phyloP scores from a whole-genome alignment of 2,888 invertebrate genomes.

The Iselma pallidipennis region DNA sequence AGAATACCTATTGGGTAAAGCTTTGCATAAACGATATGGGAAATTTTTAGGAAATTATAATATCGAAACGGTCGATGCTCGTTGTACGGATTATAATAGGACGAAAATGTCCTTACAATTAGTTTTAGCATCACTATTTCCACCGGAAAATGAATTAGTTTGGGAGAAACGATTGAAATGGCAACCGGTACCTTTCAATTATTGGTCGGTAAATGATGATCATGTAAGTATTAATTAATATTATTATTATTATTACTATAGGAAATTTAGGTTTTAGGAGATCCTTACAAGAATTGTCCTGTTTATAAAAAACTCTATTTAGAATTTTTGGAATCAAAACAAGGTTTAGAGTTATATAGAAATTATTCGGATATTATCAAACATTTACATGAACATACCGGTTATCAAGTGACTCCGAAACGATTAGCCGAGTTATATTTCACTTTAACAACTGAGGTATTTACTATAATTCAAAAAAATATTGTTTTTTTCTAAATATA shows the following conservation, averaged over 20 bases:
- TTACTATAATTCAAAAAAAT: neutral
- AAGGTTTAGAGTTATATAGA: conserved; percentile 54
- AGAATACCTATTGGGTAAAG: conserved; percentile 63
- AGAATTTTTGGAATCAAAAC: conserved; percentile 37
- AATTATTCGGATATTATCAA: conserved; percentile 56
- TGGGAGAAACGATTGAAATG: conserved; percentile 65
- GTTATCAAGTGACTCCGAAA: conserved; percentile 60
- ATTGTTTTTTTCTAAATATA: conserved; percentile 18
- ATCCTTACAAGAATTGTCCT: conserved; percentile 33
- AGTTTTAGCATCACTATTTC: conserved; percentile 70
- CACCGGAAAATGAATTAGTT: conserved; percentile 60
- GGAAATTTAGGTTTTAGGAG: conserved; percentile 25
- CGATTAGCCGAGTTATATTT: conserved; percentile 62
- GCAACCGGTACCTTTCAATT: conserved; percentile 77
- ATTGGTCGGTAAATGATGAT: conserved; percentile 55
- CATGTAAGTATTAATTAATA: conserved; percentile 26
- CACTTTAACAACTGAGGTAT: conserved; percentile 65
- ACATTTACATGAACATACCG: conserved; percentile 58
- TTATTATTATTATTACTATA: neutral
- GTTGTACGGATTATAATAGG: conserved; percentile 70
- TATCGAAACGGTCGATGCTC: conserved; percentile 62
- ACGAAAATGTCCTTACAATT: conserved; percentile 73
- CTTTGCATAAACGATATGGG: conserved; percentile 64
- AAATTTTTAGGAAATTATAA: conserved; percentile 65
- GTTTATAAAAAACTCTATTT: conserved; percentile 33